These are phyloP conservation scores for Campopleginae sp. DNA, from an alignment of 2,888 invertebrate species.

Conservation along the genomic window DNA sequence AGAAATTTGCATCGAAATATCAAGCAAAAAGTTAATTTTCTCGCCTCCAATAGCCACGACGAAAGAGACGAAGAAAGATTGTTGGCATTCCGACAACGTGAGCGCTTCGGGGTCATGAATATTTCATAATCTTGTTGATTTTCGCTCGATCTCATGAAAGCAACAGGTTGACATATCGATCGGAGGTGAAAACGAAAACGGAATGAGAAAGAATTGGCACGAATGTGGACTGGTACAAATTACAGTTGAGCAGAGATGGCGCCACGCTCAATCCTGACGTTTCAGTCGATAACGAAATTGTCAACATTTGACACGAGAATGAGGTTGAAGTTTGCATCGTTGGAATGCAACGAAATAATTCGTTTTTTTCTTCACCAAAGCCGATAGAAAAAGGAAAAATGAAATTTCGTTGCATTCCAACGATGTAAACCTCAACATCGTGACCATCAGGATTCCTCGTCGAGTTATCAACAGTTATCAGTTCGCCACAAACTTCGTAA, in stretches of 20 bases:
- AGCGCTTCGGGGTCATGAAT: neutral
- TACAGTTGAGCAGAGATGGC: constrained; percentile 3
- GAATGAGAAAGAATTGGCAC: neutral
- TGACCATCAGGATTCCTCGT: too few relatives aligned
- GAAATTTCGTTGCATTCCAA: too few relatives aligned
- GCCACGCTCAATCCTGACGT: constrained; percentile 42
- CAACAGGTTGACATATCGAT: neutral
- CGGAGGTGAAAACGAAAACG: constrained; percentile 34
- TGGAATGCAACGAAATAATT: too few relatives aligned
- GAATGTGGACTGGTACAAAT: neutral
- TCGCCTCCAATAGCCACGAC: neutral
- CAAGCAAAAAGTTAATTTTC: neutral
- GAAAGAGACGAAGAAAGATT: neutral
- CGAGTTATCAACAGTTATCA: too few relatives aligned
- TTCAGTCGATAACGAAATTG: constrained; percentile 14
- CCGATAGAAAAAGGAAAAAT: neutral
- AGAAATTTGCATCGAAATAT: neutral
- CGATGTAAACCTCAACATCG: too few relatives aligned
- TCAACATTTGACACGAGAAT: constrained; percentile 30
- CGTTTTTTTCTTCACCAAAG: too few relatives aligned
- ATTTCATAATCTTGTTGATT: neutral
- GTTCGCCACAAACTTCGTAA: neutral
- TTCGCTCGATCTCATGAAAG: neutral
- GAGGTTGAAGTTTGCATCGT: too few relatives aligned
- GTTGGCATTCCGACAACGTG: neutral